These are phyloP conservation scores for Drosophila birchii DNA, from an alignment of 2,888 invertebrate species.

Conservation along the genomic window DNA sequence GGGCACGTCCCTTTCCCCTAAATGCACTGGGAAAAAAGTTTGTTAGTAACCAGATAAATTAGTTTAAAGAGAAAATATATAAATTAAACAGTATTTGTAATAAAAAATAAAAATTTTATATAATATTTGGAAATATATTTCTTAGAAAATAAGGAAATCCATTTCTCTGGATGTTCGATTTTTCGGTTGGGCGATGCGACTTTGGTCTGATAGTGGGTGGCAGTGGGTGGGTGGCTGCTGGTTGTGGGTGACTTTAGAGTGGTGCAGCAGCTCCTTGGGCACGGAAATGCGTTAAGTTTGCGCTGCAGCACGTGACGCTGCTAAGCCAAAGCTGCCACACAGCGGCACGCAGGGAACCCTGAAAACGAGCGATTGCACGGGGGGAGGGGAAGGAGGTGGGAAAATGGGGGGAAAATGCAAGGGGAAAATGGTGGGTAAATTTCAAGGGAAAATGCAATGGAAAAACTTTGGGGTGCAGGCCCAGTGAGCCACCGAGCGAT, in stretches of 20 bases:
- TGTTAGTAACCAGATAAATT: rapidly evolving
- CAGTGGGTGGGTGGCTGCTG: background rate
- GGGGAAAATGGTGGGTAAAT: background rate
- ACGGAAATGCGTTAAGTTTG: conserved; percentile 81
- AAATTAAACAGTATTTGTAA: background rate
- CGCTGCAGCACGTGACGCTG: conserved; percentile 77
- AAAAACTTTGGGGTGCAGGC: conserved; percentile 1
- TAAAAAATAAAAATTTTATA: too few relatives aligned
- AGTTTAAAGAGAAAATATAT: too few relatives aligned
- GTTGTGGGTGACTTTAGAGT: conserved; percentile 8
- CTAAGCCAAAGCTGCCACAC: conserved; percentile 80
- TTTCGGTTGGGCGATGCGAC: conserved; percentile 4
- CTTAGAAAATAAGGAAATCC: background rate
- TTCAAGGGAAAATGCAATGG: background rate
- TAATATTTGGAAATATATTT: background rate
- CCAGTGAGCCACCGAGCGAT: conserved; percentile 59
- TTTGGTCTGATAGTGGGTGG: conserved; percentile 2
- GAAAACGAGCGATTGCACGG: conserved; percentile 32
- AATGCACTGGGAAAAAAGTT: background rate
- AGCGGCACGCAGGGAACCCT: conserved; percentile 72
- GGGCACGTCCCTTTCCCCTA: conserved; percentile 61
- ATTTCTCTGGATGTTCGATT: background rate
- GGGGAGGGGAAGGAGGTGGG: background rate
- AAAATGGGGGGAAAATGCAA: background rate
- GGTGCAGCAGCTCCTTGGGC: conserved; percentile 49